Conservation (phyloP, 2,113 vertebrate genomes). For the Mormyrus iriodes region DNA sequence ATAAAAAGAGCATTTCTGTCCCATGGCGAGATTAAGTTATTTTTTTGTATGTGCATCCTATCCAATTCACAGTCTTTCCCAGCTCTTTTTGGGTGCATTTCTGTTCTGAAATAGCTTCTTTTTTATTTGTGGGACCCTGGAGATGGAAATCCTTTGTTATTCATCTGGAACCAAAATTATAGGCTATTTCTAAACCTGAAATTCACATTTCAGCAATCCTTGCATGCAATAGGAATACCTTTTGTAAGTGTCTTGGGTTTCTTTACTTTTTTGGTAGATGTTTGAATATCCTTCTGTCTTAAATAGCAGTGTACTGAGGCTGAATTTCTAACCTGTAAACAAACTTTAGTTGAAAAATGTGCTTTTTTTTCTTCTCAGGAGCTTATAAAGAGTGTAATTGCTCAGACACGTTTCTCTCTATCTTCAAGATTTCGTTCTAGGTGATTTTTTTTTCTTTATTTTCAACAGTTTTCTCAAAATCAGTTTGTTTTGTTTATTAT, state of each 20-base stretch:
- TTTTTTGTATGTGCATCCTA: slow-evolving; percentile 34
- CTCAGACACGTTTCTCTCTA: background rate
- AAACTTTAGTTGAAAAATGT: background rate
- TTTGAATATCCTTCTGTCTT: background rate
- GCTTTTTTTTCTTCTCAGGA: slow-evolving; percentile 5
- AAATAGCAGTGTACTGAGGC: background rate
- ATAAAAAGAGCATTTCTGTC: slow-evolving; percentile 31
- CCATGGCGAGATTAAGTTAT: slow-evolving; percentile 35
- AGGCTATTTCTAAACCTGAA: slow-evolving; percentile 40
- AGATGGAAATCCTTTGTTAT: slow-evolving; percentile 22
- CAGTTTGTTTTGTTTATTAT: background rate
- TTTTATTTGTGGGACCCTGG: slow-evolving; percentile 18
- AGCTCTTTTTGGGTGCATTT: slow-evolving; percentile 20
- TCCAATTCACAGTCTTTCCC: slow-evolving; percentile 27
- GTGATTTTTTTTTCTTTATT: background rate
- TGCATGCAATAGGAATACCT: slow-evolving; percentile 28
- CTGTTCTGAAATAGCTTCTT: slow-evolving; percentile 27
- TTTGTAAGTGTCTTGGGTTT: slow-evolving; percentile 20
- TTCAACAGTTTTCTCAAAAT: slow-evolving; percentile 23
- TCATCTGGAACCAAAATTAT: slow-evolving; percentile 20
- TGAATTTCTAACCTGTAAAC: background rate
- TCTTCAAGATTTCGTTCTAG: slow-evolving; percentile 1
- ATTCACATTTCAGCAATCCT: slow-evolving; percentile 16
- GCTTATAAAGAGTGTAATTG: slow-evolving; percentile 8
- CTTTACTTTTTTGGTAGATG: slow-evolving; percentile 12